These are phyloP conservation scores for Exaiptasia diaphana DNA, from an alignment of 64 coral and sea anemone genomes.

Conservation along the genomic window DNA sequence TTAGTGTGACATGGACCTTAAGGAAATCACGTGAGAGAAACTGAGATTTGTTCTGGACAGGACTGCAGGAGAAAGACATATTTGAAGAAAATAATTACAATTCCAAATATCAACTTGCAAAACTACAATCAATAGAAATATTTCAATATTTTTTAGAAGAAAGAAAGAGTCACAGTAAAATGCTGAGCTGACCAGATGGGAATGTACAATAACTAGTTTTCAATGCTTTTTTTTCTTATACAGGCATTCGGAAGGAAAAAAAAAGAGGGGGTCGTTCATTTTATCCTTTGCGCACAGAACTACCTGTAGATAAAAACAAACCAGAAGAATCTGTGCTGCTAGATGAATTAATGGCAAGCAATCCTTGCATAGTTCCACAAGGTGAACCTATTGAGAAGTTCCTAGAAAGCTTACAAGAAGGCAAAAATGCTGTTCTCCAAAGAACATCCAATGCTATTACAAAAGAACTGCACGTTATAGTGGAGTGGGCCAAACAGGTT, in stretches of 20 bases:
- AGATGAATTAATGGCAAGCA: conserved; percentile 63
- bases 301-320: not conserved
- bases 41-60: too few species aligned
- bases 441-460: conserved; percentile 81
- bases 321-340: conserved; percentile 58
- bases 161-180: too few species aligned
- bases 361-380: conserved; percentile 71
- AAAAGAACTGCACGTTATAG: conserved; percentile 77
- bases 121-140: too few species aligned
- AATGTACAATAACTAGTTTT: too few species aligned
- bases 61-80: too few species aligned
- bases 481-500: conserved; percentile 94
- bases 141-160: too few species aligned
- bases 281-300: conserved; percentile 71
- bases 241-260: conserved; percentile 91
- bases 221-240: too few species aligned
- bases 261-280: conserved; percentile 92
- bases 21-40: too few species aligned
- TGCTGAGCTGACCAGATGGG: too few species aligned
- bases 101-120: too few species aligned
- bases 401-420: conserved; percentile 17
- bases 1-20: too few species aligned
- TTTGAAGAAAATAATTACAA: too few species aligned
- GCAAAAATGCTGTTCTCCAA: conserved; percentile 57
- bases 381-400: conserved; percentile 35